Conservation (phyloP, 2,113 vertebrate species). For the Elachura formosa region DNA sequence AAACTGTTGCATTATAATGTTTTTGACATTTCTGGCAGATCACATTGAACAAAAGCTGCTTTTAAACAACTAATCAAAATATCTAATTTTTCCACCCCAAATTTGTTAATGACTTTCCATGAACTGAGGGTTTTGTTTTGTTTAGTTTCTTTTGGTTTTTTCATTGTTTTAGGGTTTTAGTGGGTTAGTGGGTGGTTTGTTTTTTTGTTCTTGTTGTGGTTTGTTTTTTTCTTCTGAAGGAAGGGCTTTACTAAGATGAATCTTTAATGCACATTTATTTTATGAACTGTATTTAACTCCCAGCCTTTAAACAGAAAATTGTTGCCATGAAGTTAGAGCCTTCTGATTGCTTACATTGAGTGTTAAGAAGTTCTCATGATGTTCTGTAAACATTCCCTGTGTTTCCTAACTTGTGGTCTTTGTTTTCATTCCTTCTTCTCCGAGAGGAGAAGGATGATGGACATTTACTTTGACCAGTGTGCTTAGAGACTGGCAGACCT, state of each 20-base stretch:
- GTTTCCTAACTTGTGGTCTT: too few species aligned
- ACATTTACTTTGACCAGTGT: too few species aligned
- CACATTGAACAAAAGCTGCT: neutral
- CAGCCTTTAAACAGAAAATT: neutral
- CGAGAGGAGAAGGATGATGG: too few species aligned
- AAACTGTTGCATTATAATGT: neutral
- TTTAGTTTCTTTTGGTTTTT: neutral
- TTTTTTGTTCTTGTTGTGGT: too few species aligned
- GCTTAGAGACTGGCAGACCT: too few species aligned
- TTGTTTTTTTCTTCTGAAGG: neutral
- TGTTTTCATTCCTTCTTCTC: too few species aligned
- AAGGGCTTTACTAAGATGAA: neutral
- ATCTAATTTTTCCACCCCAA: neutral
- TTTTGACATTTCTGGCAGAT: constrained; percentile 24
- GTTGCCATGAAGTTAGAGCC: too few species aligned
- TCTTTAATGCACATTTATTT: neutral
- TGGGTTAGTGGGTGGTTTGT: too few species aligned
- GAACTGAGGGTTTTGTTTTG: neutral
- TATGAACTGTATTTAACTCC: neutral
- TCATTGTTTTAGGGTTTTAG: neutral
- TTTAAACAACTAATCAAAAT: neutral
- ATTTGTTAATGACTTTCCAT: neutral
- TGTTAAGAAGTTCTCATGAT: too few species aligned
- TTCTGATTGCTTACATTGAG: too few species aligned
- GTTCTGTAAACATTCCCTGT: too few species aligned